These are phyloP conservation scores for Macrotis lagotis DNA, from an alignment of 2,113 vertebrate genomes.

Conservation along the genomic window DNA sequence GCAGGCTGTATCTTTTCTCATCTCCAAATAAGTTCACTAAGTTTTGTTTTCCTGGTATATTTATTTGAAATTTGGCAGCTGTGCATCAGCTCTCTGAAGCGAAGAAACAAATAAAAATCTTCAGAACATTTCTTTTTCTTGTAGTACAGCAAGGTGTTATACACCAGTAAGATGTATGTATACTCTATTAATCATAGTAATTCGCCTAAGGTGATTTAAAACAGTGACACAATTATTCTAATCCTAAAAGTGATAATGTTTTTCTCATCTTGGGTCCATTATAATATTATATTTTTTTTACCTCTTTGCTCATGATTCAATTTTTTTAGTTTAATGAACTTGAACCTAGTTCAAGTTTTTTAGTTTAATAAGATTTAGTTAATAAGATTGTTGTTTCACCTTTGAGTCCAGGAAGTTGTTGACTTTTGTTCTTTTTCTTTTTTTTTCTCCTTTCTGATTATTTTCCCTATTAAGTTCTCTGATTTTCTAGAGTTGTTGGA, in stretches of 20 bases:
- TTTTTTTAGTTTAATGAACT: background rate
- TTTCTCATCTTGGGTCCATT: background rate
- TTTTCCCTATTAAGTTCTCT: background rate
- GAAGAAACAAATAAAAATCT: background rate
- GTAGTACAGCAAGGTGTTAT: background rate
- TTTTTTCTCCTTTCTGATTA: background rate
- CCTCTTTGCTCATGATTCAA: background rate
- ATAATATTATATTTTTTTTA: conserved; percentile 16
- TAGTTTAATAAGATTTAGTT: background rate
- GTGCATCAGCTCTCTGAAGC: background rate
- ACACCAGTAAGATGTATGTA: background rate
- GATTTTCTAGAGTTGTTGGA: background rate
- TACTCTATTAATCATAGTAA: background rate
- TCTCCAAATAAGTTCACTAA: background rate
- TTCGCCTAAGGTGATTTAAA: background rate
- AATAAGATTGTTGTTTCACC: conserved; percentile 8
- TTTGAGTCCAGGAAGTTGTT: background rate
- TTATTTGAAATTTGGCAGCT: background rate
- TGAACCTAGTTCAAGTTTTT: conserved; percentile 30
- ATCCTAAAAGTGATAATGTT: background rate
- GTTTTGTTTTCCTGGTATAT: background rate
- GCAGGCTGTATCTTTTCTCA: background rate
- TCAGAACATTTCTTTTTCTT: background rate
- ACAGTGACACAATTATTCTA: background rate
- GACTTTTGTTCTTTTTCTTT: background rate